These are phyloP conservation scores for Rhyacophila evoluta DNA, from an alignment of 2,888 invertebrate species.

Conservation along the genomic window DNA sequence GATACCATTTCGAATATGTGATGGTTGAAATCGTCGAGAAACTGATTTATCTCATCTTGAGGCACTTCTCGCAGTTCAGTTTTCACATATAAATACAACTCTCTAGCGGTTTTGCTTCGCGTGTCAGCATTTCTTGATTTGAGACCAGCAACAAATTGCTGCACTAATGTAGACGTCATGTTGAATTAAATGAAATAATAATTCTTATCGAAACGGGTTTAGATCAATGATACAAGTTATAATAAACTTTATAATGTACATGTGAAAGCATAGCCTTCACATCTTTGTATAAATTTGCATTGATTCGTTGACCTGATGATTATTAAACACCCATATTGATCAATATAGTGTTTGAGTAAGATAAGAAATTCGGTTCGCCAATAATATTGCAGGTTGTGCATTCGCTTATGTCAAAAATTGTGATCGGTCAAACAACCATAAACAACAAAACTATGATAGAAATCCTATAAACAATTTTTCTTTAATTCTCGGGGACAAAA, in stretches of 20 bases:
- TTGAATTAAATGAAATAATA: neutral
- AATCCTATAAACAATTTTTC: too few relatives aligned
- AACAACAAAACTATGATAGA: neutral
- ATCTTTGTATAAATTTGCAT: neutral
- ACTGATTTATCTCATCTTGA: constrained; percentile 88
- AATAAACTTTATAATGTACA: neutral
- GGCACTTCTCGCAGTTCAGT: constrained; percentile 91
- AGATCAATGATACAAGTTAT: neutral
- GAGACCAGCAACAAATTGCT: constrained; percentile 86
- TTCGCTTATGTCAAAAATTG: neutral
- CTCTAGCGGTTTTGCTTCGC: constrained; percentile 87
- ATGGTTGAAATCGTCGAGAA: constrained; percentile 95
- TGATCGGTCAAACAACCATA: constrained; percentile 4
- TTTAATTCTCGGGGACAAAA: too few relatives aligned
- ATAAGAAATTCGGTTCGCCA: neutral
- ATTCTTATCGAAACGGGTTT: neutral
- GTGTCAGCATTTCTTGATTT: constrained; percentile 90
- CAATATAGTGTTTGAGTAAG: neutral
- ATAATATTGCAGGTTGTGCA: neutral
- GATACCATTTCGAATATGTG: constrained; percentile 97
- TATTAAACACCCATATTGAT: constrained; percentile 8
- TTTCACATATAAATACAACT: constrained; percentile 90
- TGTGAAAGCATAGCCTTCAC: neutral
- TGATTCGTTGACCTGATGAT: neutral
- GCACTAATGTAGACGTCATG: constrained; percentile 75